Percentiles rank a stretch among this genome's conserved stretches.
These are phyloP conservation scores for Ondatra zibethicus DNA, from an alignment of 2,113 vertebrate species.

Conservation along the genomic window DNA sequence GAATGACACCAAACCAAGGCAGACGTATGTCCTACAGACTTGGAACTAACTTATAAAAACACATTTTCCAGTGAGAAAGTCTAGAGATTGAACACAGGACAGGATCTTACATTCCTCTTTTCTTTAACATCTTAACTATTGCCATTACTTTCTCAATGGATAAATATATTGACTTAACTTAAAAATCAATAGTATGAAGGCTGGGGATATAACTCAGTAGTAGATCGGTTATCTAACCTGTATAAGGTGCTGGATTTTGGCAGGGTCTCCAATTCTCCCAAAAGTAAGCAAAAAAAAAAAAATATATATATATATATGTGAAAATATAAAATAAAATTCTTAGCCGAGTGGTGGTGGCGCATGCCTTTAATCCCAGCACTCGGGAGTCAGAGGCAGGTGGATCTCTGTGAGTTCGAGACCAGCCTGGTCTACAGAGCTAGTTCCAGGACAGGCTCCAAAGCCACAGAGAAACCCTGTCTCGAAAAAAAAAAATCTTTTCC, in stretches of 20 bases:
- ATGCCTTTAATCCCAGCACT: no score
- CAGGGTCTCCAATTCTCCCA: background rate
- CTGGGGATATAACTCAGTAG: background rate
- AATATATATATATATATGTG: no score
- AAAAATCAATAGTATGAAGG: background rate
- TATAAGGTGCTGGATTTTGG: background rate
- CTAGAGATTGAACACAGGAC: background rate
- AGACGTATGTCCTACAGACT: background rate
- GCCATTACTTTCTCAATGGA: constrained; percentile 2
- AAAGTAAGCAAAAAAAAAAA: background rate
- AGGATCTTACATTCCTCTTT: background rate
- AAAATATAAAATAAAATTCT: constrained; percentile 26
- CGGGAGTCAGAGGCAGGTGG: no score
- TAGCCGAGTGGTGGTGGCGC: no score
- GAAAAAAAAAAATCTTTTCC: background rate
- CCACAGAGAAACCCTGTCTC: no score
- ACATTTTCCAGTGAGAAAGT: constrained; percentile 1
- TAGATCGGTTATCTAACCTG: background rate
- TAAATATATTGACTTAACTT: constrained; percentile 40
- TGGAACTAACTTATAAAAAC: background rate
- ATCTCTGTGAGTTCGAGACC: no score
- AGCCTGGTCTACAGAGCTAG: no score
- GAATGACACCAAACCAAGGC: background rate
- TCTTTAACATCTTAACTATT: background rate
- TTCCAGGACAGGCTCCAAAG: no score